Conservation (phyloP, 1,140 invertebrate genomes). For the Cydia splendana region DNA sequence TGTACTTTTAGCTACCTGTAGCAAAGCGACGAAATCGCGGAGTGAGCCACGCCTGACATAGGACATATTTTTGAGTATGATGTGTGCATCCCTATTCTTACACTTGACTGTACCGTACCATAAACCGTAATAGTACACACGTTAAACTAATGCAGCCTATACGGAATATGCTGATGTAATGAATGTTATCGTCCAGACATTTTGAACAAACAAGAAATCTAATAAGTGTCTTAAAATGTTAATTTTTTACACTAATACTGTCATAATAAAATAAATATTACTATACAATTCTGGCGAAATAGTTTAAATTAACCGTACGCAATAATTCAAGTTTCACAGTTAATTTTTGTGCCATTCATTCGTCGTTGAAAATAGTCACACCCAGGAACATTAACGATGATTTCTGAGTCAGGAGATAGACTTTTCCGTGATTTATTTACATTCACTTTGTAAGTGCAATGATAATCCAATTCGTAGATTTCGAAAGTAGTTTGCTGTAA, state of each 20-base stretch:
- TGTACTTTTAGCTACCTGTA: no score
- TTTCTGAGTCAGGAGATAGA: slow-evolving; percentile 61
- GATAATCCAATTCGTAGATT: slow-evolving; percentile 67
- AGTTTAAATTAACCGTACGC: neutral
- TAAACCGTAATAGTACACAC: no score
- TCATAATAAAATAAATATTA: neutral
- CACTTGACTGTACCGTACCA: no score
- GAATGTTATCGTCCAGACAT: neutral
- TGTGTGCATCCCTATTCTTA: no score
- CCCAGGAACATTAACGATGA: slow-evolving; percentile 59
- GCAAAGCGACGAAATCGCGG: no score
- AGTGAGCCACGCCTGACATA: no score
- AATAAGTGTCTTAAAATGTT: neutral
- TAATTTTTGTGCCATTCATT: slow-evolving; percentile 55
- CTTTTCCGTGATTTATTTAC: slow-evolving; percentile 57
- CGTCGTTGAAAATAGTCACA: slow-evolving; percentile 71
- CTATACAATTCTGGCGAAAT: neutral
- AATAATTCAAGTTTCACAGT: slow-evolving; percentile 51
- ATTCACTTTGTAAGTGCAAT: slow-evolving; percentile 67
- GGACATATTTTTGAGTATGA: no score
- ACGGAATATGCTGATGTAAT: no score
- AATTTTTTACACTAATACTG: neutral
- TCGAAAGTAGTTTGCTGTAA: slow-evolving; percentile 68
- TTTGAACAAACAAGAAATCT: neutral
- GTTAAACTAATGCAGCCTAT: no score